A percentile compares a stretch with the other conserved stretches of the same genome.
Conservation (phyloP, 2,888 invertebrate species). For the Stenodera caucasica region DNA sequence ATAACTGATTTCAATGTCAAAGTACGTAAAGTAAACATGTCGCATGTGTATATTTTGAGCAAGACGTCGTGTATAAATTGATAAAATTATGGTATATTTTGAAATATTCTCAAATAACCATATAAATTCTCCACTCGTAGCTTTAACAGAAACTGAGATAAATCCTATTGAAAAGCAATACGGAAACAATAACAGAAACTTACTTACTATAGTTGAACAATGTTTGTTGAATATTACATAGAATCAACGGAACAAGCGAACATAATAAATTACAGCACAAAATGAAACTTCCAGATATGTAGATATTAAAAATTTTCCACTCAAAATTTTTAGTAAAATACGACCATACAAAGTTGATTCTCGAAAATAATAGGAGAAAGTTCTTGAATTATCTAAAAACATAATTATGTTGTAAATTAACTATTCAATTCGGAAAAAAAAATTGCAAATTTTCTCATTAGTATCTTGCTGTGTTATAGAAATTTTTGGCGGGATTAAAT, state of each 20-base stretch:
- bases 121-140: neutral
- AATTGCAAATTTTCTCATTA: too few species aligned
- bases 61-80: neutral
- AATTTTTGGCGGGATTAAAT: too few species aligned
- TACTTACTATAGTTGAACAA: neutral
- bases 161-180: conserved; percentile 6
- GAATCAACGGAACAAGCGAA: conserved; percentile 4
- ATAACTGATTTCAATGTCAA: neutral
- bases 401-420: too few species aligned
- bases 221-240: conserved; percentile 9
- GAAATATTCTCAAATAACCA: neutral
- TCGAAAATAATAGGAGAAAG: neutral
- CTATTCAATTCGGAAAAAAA: too few species aligned
- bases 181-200: conserved; percentile 5
- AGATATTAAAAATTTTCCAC: neutral
- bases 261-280: neutral
- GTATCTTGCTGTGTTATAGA: too few species aligned
- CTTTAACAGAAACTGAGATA: neutral
- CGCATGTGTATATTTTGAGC: too few species aligned
- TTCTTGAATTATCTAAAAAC: neutral
- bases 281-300: neutral
- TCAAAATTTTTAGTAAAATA: too few species aligned
- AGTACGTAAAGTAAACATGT: neutral
- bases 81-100: conserved; percentile 3
- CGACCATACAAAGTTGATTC: neutral